These are phyloP conservation scores for Polypterus bichir DNA, from an alignment of 2,113 vertebrate genomes.

Conservation along the genomic window DNA sequence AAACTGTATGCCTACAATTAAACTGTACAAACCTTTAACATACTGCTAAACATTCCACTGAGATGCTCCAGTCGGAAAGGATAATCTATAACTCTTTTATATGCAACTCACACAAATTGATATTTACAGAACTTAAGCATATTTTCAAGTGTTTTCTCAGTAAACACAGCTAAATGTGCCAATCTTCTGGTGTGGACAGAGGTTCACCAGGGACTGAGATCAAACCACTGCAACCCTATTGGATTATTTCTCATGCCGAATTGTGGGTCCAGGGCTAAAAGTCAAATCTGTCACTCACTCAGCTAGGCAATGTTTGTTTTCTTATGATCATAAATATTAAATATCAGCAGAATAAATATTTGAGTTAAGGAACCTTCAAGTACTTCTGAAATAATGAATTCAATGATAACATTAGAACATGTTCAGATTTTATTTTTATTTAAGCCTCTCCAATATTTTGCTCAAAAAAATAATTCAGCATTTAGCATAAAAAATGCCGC, in stretches of 20 bases:
- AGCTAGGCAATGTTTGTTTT: constrained; percentile 44
- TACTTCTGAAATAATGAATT: constrained; percentile 56
- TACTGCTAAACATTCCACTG: too few relatives aligned
- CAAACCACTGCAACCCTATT: neutral
- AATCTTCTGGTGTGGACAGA: constrained; percentile 39
- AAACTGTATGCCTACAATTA: too few relatives aligned
- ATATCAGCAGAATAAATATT: constrained; percentile 51
- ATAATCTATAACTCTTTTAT: too few relatives aligned
- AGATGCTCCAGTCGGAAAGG: too few relatives aligned
- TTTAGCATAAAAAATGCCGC: too few relatives aligned
- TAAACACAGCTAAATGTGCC: constrained; percentile 29
- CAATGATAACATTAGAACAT: constrained; percentile 22
- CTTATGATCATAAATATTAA: constrained; percentile 56
- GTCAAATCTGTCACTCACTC: constrained; percentile 46
- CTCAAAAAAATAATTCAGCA: too few relatives aligned
- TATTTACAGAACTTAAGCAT: constrained; percentile 32
- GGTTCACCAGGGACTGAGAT: constrained; percentile 28
- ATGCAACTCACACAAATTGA: too few relatives aligned
- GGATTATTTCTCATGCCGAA: constrained; percentile 10
- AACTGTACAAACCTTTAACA: too few relatives aligned
- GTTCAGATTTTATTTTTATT: constrained; percentile 9
- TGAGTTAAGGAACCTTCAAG: constrained; percentile 49
- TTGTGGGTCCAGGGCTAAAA: constrained; percentile 13
- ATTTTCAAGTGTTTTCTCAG: constrained; percentile 32
- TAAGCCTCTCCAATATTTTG: too few relatives aligned